phyloP scores from a whole-genome alignment of 35 echinoderm and acorn worm genomes.

The Apostichopus parvimensis region DNA sequence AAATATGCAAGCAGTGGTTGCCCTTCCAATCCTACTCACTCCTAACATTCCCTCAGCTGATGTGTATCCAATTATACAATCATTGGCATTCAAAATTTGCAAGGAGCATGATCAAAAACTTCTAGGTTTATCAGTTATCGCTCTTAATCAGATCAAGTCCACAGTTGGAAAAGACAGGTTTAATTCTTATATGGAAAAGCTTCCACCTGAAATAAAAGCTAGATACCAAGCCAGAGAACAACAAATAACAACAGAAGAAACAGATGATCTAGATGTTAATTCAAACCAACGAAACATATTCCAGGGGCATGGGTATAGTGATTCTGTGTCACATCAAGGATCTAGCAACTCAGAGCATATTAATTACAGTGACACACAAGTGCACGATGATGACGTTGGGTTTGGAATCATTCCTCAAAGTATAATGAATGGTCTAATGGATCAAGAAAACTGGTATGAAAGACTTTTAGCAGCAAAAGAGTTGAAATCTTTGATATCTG shows the following conservation, averaged over 20 bases:
- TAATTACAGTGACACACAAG: constrained; percentile 32
- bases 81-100: constrained; percentile 77
- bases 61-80: constrained; percentile 73
- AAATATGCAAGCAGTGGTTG: constrained; percentile 73
- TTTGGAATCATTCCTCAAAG: constrained; percentile 78
- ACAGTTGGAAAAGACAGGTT: constrained; percentile 81
- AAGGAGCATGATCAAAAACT: constrained; percentile 55
- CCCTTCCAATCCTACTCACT: constrained; percentile 85
- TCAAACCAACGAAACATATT: constrained; percentile 29
- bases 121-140: constrained; percentile 56
- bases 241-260: constrained; percentile 19
- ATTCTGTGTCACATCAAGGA: constrained; percentile 33
- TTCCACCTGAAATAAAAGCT: constrained; percentile 64
- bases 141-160: constrained; percentile 69
- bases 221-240: constrained; percentile 61
- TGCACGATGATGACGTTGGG: constrained; percentile 32
- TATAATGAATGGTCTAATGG: constrained; percentile 69
- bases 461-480: constrained; percentile 76
- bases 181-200: constrained; percentile 62
- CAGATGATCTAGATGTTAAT: constrained; percentile 42
- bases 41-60: constrained; percentile 76
- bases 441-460: constrained; percentile 87
- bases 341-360: constrained; percentile 44
- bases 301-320: constrained; percentile 19
- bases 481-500: constrained; percentile 65